phyloP scores from a whole-genome alignment of 2,888 invertebrate genomes.

The Nineta flava region DNA sequence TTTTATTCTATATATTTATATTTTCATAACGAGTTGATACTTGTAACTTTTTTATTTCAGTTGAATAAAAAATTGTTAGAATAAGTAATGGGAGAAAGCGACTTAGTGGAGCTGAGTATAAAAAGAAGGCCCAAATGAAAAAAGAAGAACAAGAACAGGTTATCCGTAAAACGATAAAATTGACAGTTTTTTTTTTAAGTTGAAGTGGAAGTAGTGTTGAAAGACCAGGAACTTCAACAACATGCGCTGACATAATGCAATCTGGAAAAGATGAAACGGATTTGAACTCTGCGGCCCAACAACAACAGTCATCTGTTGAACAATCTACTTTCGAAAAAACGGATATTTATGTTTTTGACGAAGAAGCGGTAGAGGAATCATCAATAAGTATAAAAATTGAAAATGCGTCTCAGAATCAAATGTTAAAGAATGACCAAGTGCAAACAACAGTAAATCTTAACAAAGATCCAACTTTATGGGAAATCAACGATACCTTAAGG shows the following conservation, averaged over 20 bases:
- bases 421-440: constrained; percentile 9
- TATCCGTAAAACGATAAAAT: constrained; percentile 9
- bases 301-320: constrained; percentile 11
- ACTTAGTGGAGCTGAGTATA: constrained; percentile 10
- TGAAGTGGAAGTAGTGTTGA: constrained; percentile 7
- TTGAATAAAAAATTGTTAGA: constrained; percentile 9
- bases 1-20: too few species aligned
- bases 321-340: constrained; percentile 11
- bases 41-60: constrained; percentile 10
- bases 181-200: constrained; percentile 10
- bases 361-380: constrained; percentile 10
- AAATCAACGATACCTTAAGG: constrained; percentile 13
- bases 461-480: constrained; percentile 14
- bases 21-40: too few species aligned
- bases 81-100: constrained; percentile 10
- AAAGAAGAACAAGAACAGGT: constrained; percentile 7
- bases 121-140: constrained; percentile 10
- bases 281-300: constrained; percentile 10
- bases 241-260: constrained; percentile 10
- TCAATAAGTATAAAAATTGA: constrained; percentile 12
- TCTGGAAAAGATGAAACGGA: constrained; percentile 12
- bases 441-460: constrained; percentile 12
- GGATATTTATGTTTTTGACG: constrained; percentile 12
- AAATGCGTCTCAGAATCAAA: constrained; percentile 12
- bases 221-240: constrained; percentile 11